Evolutionary conservation across 2,888 invertebrate genomes (phyloP), one percentile per base, ranked within the genome.

Genomic region (Amblyteles armatorius): DNA sequence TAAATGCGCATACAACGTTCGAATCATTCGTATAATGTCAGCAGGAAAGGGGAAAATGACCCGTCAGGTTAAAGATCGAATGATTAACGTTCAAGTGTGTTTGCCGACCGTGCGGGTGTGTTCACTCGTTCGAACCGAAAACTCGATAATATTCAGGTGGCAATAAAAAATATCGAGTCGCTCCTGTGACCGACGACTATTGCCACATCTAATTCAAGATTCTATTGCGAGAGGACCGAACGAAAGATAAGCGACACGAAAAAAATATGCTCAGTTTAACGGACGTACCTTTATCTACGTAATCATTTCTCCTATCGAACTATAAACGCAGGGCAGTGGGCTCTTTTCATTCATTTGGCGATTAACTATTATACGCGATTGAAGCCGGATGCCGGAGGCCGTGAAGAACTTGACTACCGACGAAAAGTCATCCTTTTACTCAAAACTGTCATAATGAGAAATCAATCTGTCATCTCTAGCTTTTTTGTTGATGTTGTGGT

Each of bases 171-270:
- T 88, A 89, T 88, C 88, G 88, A 87, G 87, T 86, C 88, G 86
- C 87, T 87, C 88, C 87, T 84, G 82, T 79, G 85, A 82, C 60
- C 79, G 77, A 79, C 86, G 86, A 85, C 87, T 88, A 88, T 88
- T 88, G 87, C 88, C 88, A 88, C 86, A 88, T 88, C 85, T 88
- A 87, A 89, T 89, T 89, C 87, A 82, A 89, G 88, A 87, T 87
- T 88, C 84, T 84, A 83, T 86, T 74, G 80, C 82, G 78, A 84
- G 83, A 74, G 40, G 48, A 63, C 63, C 50, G 85, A 81, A 79
- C 65, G 44, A 26, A 69, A 65, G 76, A 57, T 71, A 82, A 79
- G 74, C 74, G 52, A 60, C 50, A 68, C 29, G 57, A 22, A 26
- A 60, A 60, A 22, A 60, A 60, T 26, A 22, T 22, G 57, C 57